Conservation (phyloP, 2,888 invertebrate species). For the Sinohyriopsis cumingii region DNA sequence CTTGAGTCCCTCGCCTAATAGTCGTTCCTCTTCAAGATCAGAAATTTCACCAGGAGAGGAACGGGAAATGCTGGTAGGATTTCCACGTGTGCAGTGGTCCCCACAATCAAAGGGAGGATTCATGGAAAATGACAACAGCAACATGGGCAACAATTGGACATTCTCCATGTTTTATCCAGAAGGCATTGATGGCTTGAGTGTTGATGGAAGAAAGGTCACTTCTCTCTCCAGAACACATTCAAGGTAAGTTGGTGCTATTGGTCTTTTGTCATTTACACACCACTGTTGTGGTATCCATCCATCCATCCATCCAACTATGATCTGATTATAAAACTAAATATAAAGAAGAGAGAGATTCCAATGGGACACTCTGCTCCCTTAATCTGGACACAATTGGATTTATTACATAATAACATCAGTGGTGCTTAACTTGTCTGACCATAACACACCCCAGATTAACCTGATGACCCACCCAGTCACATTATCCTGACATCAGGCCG, state of each 20-base stretch:
- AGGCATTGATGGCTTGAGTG: constrained; percentile 31
- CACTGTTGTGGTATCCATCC: no score
- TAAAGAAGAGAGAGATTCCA: no score
- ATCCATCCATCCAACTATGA: no score
- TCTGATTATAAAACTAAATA: no score
- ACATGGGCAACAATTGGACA: constrained; percentile 21
- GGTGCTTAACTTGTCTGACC: no score
- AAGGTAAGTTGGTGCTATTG: constrained; percentile 47
- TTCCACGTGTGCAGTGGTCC: constrained; percentile 55
- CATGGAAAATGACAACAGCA: background rate
- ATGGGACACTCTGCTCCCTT: no score
- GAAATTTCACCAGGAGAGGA: constrained; percentile 35
- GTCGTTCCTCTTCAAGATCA: constrained; percentile 37
- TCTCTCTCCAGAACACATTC: constrained; percentile 69
- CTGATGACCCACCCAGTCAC: no score
- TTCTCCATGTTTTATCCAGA: constrained; percentile 39
- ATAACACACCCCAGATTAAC: no score
- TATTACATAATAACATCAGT: no score
- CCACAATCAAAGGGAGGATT: constrained; percentile 16
- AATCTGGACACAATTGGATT: no score
- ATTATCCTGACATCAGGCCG: no score
- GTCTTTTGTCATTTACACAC: no score
- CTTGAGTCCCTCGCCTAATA: constrained; percentile 33
- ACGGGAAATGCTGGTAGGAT: constrained; percentile 51
- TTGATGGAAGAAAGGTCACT: constrained; percentile 61